Base-by-base conservation (phyloP, 2,797 vertebrate species). In the Orientallactaga sibirica region DNA sequence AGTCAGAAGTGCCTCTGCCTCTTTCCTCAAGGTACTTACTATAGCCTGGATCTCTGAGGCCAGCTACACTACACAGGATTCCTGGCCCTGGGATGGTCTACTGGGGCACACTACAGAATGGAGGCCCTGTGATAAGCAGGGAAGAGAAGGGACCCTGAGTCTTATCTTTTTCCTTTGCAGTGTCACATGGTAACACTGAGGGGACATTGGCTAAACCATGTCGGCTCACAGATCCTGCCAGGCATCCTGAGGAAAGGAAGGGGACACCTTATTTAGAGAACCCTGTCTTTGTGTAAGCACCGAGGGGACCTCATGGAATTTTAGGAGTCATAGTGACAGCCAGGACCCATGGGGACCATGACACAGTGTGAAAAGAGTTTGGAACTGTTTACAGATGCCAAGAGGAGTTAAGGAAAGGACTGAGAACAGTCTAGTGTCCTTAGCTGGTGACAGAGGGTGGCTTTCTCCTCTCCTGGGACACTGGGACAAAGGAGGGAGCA, bases 171-270 rank as follows among this genome's bases (percentile, higher is more conserved):
- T 79, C 20, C 73, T 29, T 58, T 19, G 41, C 0, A 74, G 11
- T 66, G n/a, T 29, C 22, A 8, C 0, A 0, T 33, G 0, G 3
- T 16, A 15, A 3, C 24, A 8, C 24, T 1, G 25, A 52, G 41
- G 25, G 33, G 24, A 22, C 4, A 0, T 8, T 68, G 8, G 14
- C 62, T 7, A 8, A 0, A 1, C 10, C 10, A 3, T 5, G 22
- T 25, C 87, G 61, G 64, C 16, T 4, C 9, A 37, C 29, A 29
- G 14, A 3, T 24, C 27, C n/a, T 83, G 92, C 73, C 83, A 0
- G 1, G 19, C 61, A 67, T 55, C 25, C 76, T 19, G 0, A 9
- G 3, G 7, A 19, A 10, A 79, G 61, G 43, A 55, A 77, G 37
- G 66, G 43, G 27, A 29, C 27, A 18, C 20, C 14, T 37, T 5